Base-by-base conservation (phyloP, 1,140 invertebrate species). In the Eubasilissa regina region DNA sequence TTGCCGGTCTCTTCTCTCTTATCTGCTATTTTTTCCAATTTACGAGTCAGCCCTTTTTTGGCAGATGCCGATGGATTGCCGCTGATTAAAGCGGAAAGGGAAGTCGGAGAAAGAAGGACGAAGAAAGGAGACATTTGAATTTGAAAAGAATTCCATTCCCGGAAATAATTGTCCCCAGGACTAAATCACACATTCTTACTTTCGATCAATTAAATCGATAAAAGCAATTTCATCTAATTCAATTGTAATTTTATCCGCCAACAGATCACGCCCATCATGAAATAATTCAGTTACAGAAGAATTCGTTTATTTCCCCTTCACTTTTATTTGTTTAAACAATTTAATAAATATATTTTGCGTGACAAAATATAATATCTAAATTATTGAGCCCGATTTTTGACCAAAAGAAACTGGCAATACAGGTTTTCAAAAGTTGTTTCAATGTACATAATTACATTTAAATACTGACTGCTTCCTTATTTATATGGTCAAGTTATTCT, bases 1-100 rank as follows among this genome's bases (percentile, higher is more conserved):
- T 62, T 44, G 55, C 77, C 47, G 53, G 72, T 55, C 35, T 60
- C 47, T 62, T 73, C 68, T 75, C 80, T 79, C 81, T 82, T 82
- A 82, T 82, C 81, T 82, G 81, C 78, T 82, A 82, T 82, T 82
- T 82, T 82, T 82, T 82, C 81, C 81, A 82, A 82, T 82, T 82
- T 82, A 82, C 81, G 78, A 82, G 75, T 80, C 78, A 80, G 78
- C 81, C 81, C 81, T 82, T 80, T 82, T 82, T 82, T 82, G 81
- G 81, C 81, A 82, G 81, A 82, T 82, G 78, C 81, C 81, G 81
- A 82, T 82, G 81, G 81, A 82, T 82, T 80, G 81, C 75, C 55
- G 68, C 81, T 82, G 81, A 82, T 82, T 82, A 82, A 82, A 80
- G 72, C 74, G 62, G 21, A 35, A 66, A 53, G 45, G 58, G 48